Base-by-base conservation (phyloP, 2,113 vertebrate genomes). In the Acinonyx jubatus region DNA sequence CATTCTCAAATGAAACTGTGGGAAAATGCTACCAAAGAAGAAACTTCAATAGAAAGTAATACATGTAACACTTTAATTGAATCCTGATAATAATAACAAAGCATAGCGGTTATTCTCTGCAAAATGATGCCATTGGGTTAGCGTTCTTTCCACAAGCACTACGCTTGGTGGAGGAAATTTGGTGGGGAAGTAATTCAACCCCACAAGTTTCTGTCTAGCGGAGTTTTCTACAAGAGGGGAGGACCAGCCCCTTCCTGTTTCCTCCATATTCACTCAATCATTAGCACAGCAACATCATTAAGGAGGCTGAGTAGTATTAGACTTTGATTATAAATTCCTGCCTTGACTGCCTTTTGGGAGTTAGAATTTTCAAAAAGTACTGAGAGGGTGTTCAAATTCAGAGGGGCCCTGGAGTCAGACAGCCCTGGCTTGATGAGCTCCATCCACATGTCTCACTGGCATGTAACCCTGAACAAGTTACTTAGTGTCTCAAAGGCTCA, bases 1-100 rank as follows among this genome's bases (percentile, higher is more conserved):
- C 25, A 87, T n/a, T 94, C 31, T 94, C 55, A 95, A 91, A 96
- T 83, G 78, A 93, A 88, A 97, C 10, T 68, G 89, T 94, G 88
- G 88, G 41, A 63, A 95, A 93, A 89, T 92, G 38, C 65, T 82
- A 82, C 79, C 89, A 89, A 94, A 52, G 52, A 88, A 69, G 48
- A 97, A 89, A 92, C 5, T 29, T 14, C 74, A 41, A 85, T 33
- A 61, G 50, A 78, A 96, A 96, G 23, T 76, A 36, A 74, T 48
- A 83, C 15, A 48, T 31, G 16, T 48, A 87, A 91, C 57, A 79
- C n/a, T 89, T 91, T 41, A 84, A 92, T 38, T 68, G 10, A 91
- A 48, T 79, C 66, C 45, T 33, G 78, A 78, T 33, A 79, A 21
- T 29, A 91, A 36, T 61, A 93, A 90, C 21, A 89, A 79, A 76